phyloP scores from a whole-genome alignment of 2,113 vertebrate species.

The Myotis lucifugus region DNA sequence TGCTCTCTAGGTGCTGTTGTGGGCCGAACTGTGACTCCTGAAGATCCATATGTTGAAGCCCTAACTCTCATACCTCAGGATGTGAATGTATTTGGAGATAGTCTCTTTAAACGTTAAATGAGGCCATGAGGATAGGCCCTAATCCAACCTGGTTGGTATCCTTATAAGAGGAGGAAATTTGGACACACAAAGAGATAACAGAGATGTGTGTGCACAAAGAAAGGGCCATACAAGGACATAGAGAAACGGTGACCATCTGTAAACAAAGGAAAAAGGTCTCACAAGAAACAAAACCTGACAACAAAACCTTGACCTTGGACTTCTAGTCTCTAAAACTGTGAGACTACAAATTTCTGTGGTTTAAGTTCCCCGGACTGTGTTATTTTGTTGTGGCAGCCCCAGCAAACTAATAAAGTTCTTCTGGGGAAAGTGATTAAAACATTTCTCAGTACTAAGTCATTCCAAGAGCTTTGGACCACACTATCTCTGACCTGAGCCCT shows the following conservation, averaged over 20 bases:
- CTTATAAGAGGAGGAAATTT: not conserved
- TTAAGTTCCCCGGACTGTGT: not conserved
- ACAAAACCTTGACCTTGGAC: not conserved
- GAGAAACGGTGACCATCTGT: not conserved
- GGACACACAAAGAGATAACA: not conserved
- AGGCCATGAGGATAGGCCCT: not conserved
- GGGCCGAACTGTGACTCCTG: not conserved
- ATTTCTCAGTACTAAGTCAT: not conserved
- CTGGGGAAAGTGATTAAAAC: not conserved
- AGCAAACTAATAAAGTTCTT: not conserved
- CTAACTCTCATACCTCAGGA: not conserved
- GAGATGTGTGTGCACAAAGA: not conserved
- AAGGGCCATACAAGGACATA: not conserved
- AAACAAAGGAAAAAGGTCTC: not conserved
- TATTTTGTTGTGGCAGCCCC: not conserved
- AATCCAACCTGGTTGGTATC: not conserved
- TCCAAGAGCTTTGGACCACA: not conserved
- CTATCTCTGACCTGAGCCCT: not conserved
- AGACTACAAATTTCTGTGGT: not conserved
- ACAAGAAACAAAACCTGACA: not conserved
- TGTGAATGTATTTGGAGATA: not conserved
- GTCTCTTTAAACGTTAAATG: not conserved
- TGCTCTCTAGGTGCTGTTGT: not conserved
- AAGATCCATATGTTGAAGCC: not conserved
- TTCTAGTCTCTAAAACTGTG: not conserved